Base-by-base conservation (phyloP, 2,888 invertebrate genomes). In the Aricia artaxerxes region DNA sequence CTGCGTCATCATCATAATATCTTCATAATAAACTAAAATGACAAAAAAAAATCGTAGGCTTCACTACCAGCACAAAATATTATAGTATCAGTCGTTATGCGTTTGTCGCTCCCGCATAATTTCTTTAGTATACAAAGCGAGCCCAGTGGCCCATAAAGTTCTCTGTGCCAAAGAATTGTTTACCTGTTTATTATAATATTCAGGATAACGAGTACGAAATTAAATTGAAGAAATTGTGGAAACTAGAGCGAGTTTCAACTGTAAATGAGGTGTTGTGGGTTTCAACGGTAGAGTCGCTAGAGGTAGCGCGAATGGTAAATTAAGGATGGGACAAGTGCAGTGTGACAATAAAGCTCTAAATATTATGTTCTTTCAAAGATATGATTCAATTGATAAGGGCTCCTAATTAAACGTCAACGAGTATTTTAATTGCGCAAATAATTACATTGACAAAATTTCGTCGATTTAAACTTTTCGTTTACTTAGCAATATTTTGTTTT, bases 51-150 rank as follows among this genome's bases (percentile, higher is more conserved):
- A n/a, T 75, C 73, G 61, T 78, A 60, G 60, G 78, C 44, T 35
- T 60, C 40, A 35, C 31, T 53, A 16, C 60, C 11, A n/a, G 24
- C 40, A 44, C 31, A 72, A 78, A 24, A 24, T 24, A 24, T 24
- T 24, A 72, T 38, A n/a, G 73, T 73, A 78, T 57, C 78, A 49
- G 78, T 57, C 35, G 24, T 73, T 40, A 73, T 9, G 53, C 60
- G 73, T 73, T 24, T 60, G 73, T 73, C 38, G 73, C 73, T 73
- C 80, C 82, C 79, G 82, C 81, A 83, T 82, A 83, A 82, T 83
- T 83, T 80, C 84, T 84, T 86, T 84, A 84, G 80, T 79, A 82
- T 80, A 81, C 81, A 82, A 83, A 84, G 84, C 81, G 82, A 82
- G 83, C 82, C 83, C 84, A 82, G 82, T 79, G 81, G 80, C 76